Conservation (phyloP, 2,888 invertebrate genomes). For the Willowsia nigromaculata region DNA sequence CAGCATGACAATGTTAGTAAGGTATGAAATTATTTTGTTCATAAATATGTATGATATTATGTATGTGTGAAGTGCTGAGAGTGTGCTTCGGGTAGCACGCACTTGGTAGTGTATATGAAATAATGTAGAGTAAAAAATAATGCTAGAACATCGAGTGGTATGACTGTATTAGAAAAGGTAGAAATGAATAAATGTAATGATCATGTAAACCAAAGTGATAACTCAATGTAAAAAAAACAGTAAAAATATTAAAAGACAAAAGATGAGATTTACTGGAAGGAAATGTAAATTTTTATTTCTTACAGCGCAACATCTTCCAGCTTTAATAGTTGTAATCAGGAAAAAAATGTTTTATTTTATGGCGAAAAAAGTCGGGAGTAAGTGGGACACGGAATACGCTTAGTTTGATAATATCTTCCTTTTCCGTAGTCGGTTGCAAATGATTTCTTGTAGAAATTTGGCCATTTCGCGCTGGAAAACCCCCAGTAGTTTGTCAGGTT, state of each 20-base stretch:
- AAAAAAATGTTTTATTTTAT: too few species aligned
- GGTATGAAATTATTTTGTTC: conserved; percentile 1
- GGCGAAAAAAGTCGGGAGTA: too few species aligned
- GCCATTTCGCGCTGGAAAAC: too few species aligned
- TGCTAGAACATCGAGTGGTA: neutral
- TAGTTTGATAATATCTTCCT: too few species aligned
- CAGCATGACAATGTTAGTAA: neutral
- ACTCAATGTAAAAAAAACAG: neutral
- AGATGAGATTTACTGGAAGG: conserved; percentile 12
- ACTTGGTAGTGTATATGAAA: neutral
- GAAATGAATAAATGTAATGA: too few species aligned
- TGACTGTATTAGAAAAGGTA: too few species aligned
- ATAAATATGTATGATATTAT: neutral
- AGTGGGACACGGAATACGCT: too few species aligned
- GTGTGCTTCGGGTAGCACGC: neutral
- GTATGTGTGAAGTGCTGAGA: neutral
- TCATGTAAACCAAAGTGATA: conserved; percentile 19
- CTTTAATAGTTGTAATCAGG: neutral
- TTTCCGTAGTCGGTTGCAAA: too few species aligned
- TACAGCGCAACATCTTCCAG: neutral
- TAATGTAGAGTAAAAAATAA: neutral
- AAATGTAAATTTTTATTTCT: neutral
- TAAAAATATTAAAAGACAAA: neutral
- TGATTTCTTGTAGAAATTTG: too few species aligned
- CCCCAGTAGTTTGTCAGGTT: too few species aligned